These are phyloP conservation scores for Takifugu ocellatus DNA, from an alignment of 2,797 vertebrate species.

Conservation along the genomic window DNA sequence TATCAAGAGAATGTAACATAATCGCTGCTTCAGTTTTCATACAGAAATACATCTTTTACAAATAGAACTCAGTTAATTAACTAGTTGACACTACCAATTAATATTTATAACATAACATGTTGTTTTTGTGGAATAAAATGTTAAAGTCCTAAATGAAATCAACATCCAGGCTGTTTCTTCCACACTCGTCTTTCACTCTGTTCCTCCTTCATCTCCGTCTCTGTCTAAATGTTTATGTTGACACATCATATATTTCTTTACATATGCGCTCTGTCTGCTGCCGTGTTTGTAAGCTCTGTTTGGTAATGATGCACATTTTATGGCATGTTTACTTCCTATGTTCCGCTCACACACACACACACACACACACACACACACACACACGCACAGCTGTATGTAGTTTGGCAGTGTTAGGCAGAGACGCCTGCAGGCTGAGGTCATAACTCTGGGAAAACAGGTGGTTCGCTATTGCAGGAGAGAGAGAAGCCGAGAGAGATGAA, in stretches of 20 bases:
- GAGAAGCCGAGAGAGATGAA: slow-evolving; percentile 26
- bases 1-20: too few relatives aligned
- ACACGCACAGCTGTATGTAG: slow-evolving; percentile 64
- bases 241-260: not conserved
- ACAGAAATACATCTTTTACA: too few relatives aligned
- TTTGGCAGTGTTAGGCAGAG: slow-evolving; percentile 60
- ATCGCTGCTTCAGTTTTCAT: too few relatives aligned
- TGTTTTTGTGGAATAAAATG: not conserved
- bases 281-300: not conserved
- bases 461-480: slow-evolving; percentile 57
- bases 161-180: not conserved
- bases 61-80: too few relatives aligned
- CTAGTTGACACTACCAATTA: too few relatives aligned
- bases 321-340: not conserved
- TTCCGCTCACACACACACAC: slow-evolving; percentile 1
- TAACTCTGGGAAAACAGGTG: slow-evolving; percentile 70
- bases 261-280: not conserved
- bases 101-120: not conserved
- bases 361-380: slow-evolving; percentile 16
- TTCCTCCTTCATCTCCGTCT: not conserved
- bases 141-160: not conserved
- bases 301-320: not conserved
- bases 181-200: not conserved
- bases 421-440: slow-evolving; percentile 68
- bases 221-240: not conserved